Evolutionary conservation across 2,888 invertebrate species (phyloP).

Genomic region (Pristionchus exspectatus): DNA sequence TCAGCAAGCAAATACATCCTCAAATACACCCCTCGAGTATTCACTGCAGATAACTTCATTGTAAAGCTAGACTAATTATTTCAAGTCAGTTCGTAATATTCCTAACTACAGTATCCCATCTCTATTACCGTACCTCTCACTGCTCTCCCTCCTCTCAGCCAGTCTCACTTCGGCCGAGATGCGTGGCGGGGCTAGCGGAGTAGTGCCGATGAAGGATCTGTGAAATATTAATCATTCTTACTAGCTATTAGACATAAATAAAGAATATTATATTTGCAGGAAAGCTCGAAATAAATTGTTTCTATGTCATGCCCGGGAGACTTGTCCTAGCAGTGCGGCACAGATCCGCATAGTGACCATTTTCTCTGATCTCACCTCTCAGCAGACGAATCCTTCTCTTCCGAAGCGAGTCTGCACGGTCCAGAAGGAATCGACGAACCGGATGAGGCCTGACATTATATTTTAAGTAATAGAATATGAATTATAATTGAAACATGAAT

Average conservation of each 20-base stretch:
- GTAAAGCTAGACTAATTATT: background rate
- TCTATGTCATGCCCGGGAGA: background rate
- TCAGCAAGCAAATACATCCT: background rate
- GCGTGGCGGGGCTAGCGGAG: background rate
- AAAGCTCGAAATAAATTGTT: background rate
- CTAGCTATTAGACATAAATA: background rate
- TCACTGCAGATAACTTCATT: background rate
- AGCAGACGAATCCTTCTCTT: constrained; percentile 62
- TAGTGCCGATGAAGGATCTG: constrained; percentile 8
- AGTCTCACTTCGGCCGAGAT: constrained; percentile 50
- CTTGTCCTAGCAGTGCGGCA: background rate
- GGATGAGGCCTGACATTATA: constrained; percentile 54
- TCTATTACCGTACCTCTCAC: constrained; percentile 1
- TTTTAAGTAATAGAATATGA: background rate
- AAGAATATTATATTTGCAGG: background rate
- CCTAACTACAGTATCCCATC: background rate
- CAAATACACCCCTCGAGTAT: background rate
- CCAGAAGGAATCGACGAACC: constrained; percentile 49
- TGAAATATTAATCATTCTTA: background rate
- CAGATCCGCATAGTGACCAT: background rate
- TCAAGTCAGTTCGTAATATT: background rate
- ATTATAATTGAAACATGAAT: background rate
- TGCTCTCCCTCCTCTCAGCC: constrained; percentile 33
- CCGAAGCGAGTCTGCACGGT: constrained; percentile 61
- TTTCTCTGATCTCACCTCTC: constrained; percentile 44